Base-by-base conservation (phyloP, 2,888 invertebrate species). In the Odontocerum albicorne region DNA sequence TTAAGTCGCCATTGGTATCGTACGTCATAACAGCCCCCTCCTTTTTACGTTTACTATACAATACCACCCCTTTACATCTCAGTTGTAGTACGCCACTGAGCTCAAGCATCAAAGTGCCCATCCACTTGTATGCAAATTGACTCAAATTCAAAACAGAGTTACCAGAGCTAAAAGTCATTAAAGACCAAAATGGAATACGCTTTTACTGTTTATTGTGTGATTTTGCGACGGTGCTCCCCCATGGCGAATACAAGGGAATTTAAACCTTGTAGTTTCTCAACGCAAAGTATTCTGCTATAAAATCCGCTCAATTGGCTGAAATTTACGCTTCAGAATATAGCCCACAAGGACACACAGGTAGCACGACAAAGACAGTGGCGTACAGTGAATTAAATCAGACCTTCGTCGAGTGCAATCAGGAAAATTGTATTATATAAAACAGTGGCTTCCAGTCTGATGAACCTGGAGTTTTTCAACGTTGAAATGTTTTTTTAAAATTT, bases 51-150 rank as follows among this genome's bases (percentile, higher is more conserved):
- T 20, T 7, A 12, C 20, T 31, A n/a, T n/a, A n/a, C n/a, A n/a
- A 10, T 12, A 4, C 3, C n/a, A 3, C 6, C 31, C 31, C 31
- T 1, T 3, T 7, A 15, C 22, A 15, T 13, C 42, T 42, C 17
- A 15, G 22, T 21, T 10, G 13, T 10, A 6, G 22, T 27, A 42
- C 31, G 27, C 20, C 45, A 4, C 45, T 33, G 45, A n/a, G 45
- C 22, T 27, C 22, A n/a, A 4, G 15, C 35, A 32, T 44, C 55
- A 55, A 55, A 55, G 55, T 55, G 55, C 44, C 39, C 50, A 55
- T 36, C 49, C 49, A 39, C 49, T 44, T 45, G 55, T 49, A 50
- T 55, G 49, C 50, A 55, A 55, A 55, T 55, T 38, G 55, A 45
- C 43, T 45, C 38, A 45, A 43, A 50, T 55, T 55, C 50, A 55